Evolutionary conservation across 2,797 vertebrate species (phyloP).

Genomic region (Phylloscopus collybita): DNA sequence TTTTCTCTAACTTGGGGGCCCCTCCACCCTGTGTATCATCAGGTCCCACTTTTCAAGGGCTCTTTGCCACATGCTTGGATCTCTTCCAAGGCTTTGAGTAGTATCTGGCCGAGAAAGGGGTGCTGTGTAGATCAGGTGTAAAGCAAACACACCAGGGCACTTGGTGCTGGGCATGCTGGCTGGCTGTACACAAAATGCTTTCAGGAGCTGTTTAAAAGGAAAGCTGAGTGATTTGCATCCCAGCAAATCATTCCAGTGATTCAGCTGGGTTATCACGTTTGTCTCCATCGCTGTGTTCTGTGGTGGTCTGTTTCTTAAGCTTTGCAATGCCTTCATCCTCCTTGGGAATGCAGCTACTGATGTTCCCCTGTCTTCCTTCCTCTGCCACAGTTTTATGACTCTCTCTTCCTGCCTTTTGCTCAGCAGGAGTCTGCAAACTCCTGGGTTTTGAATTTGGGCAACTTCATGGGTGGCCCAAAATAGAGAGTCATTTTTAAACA

Average conservation of each 20-base stretch:
- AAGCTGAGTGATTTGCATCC: background rate
- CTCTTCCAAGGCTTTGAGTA: background rate
- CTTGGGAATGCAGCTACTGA: background rate
- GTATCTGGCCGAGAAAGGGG: background rate
- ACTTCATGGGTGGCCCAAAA: conserved; percentile 54
- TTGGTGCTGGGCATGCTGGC: background rate
- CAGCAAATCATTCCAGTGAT: background rate
- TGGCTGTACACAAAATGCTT: background rate
- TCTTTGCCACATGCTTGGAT: background rate
- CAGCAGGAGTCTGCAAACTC: conserved; percentile 1
- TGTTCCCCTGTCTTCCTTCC: conserved; percentile 29
- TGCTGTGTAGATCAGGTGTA: background rate
- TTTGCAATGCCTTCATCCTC: background rate
- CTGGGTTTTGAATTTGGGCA: conserved; percentile 10
- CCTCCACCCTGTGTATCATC: background rate
- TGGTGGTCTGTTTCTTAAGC: background rate
- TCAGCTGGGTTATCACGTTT: background rate
- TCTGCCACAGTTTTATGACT: conserved; percentile 42
- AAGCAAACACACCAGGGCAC: background rate
- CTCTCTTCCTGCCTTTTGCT: conserved; percentile 33
- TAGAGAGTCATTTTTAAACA: background rate
- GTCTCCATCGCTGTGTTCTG: background rate
- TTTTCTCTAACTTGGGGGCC: background rate
- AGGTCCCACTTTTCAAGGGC: background rate
- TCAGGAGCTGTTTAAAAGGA: background rate